Evolutionary conservation across 2,113 vertebrate genomes (phyloP), one percentile per base, ranked within the genome.

Genomic region (Sialia sialis): DNA sequence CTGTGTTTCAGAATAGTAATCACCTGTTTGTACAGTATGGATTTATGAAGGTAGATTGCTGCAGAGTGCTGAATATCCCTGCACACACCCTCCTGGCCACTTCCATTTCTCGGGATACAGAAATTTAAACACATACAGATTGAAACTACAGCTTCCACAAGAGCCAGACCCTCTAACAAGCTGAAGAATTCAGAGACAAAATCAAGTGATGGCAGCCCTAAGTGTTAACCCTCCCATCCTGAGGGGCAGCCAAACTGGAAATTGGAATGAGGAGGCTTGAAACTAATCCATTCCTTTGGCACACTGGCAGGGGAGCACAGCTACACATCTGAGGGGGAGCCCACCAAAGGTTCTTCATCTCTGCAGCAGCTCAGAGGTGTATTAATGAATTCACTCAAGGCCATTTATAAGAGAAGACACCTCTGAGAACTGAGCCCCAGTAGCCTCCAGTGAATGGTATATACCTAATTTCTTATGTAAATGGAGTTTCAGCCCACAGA

Each of bases 141-240:
- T 52, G 73, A 91, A 89, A 25, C 7, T 59, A 59, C 67, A 87
- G n/a, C 22, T 84, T 89, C 84, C 73, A 64, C 49, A 72, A 79
- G 44, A 89, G 20, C 29, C 16, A 38, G 56, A 32, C 21, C 22
- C 30, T 54, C 68, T 54, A 44, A 72, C 44, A 84, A 84, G 25
- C 30, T 0, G 0, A 86, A 84, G 32, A 83, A 93, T 95, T 94
- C 78, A 54, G 49, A 91, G 58, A n/a, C 10, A 69, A 91, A 94
- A 85, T 62, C 58, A 85, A 76, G n/a, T 79, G 74, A 76, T 13
- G 29, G 44, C n/a, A 83, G 66, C 29, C 55, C 7, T 6, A 59
- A 63, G 9, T 43, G 20, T 44, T 79, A 85, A 73, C 39, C 8
- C 22, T 83, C 38, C 34, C 41, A 73, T 49, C 34, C 58, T 54